Evolutionary conservation across 1,140 invertebrate genomes (phyloP), one percentile per base, ranked within the genome.

Genomic region (Brachionus calyciflorus): DNA sequence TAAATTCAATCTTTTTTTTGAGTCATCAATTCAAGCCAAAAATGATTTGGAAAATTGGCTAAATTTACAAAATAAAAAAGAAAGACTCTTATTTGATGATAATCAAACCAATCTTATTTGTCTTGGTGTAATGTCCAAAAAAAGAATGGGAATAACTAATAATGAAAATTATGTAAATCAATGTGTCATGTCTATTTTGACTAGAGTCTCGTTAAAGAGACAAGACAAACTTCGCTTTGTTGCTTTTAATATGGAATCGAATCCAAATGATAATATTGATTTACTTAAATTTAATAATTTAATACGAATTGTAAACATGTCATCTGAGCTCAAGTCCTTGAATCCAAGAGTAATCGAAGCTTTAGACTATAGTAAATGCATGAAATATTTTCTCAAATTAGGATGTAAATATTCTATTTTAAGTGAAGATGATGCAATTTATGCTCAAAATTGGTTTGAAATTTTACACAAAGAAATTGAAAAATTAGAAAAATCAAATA

Each of bases 361-460:
- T 3, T 19, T 55, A 10, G 69, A 73, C 46, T 73, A 73, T 41
- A 41, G 28, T 5, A 7, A n/a, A 10, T 28, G 28, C 2, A n/a
- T 73, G 17, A 24, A 73, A 21, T 73, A 73, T 30, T 55, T 73
- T 40, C n/a, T 19, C 14, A 73, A 37, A 10, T 40, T 73, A 33
- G 40, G 51, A 24, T 73, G 69, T 24, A 21, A 24, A 24, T 73
- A 73, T 24, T 9, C 51, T 21, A 49, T 73, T 2, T 19, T 73
- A 17, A 28, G 19, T 19, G 69, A 73, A 51, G 69, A 73, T 51
- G 69, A 73, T 40, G 12, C 69, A 6, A 73, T 73, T 21, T 49
- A 51, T 33, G 44, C 46, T 12, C 30, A 41, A 3, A 49, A 73
- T 26, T 73, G 69, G 69, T 30, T 51, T 51, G 30, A 37, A 28